A percentile compares a stretch with the other conserved stretches of the same genome.
phyloP scores from a whole-genome alignment of 2,888 invertebrate genomes.

The Therioaphis trifolii region DNA sequence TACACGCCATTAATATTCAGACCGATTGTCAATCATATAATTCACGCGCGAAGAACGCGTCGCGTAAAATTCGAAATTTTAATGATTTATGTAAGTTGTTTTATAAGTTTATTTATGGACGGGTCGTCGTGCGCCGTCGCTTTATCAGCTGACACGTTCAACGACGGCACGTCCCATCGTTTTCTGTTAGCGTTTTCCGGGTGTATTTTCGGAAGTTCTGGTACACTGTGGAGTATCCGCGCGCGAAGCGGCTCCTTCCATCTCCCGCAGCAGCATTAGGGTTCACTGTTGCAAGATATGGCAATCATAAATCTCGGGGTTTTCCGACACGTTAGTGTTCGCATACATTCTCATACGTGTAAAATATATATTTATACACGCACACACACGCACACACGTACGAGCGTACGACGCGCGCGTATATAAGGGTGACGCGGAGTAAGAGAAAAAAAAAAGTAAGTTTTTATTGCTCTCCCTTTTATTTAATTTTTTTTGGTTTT shows the following conservation, averaged over 20 bases:
- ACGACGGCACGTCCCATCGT: constrained; percentile 33
- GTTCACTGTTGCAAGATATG: constrained; percentile 34
- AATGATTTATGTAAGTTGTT: constrained; percentile 51
- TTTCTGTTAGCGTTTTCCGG: constrained; percentile 50
- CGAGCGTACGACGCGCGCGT: constrained; percentile 22
- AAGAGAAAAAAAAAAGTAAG: neutral
- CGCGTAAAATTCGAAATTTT: constrained; percentile 28
- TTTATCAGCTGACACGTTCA: constrained; percentile 45
- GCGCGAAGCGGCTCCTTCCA: neutral
- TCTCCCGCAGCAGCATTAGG: constrained; percentile 23
- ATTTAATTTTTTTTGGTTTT: constrained; percentile 43
- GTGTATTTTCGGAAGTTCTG: constrained; percentile 50
- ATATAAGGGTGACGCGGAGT: neutral
- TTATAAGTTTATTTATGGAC: neutral
- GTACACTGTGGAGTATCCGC: constrained; percentile 28
- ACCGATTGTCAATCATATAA: constrained; percentile 43
- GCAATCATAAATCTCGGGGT: constrained; percentile 53
- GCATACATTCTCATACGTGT: too few relatives aligned
- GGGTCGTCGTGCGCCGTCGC: neutral
- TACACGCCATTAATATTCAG: constrained; percentile 15
- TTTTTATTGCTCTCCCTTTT: constrained; percentile 52
- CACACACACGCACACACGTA: constrained; percentile 33
- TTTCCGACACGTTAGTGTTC: constrained; percentile 50
- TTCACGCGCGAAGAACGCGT: neutral
- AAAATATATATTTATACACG: too few relatives aligned